Evolutionary conservation across 2,797 vertebrate genomes (phyloP), one percentile per base, ranked within the genome.

Genomic region (Alosa sapidissima): DNA sequence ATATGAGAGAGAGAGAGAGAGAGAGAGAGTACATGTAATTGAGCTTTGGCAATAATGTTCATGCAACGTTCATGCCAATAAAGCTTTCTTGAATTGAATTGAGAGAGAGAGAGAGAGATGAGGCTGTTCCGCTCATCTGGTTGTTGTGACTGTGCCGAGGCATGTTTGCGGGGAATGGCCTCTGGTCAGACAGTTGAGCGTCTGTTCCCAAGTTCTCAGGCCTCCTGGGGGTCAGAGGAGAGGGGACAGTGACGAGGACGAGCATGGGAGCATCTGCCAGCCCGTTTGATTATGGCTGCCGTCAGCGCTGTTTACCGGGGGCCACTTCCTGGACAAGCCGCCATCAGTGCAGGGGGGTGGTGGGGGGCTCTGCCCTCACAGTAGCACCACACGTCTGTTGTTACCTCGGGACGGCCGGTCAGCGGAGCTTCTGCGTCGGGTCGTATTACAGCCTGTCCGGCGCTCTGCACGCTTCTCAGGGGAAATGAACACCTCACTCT

Each of bases 181-280:
- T 78, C 41, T 78, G 72, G 36, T 9, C 72, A 78, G 72, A 78
- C 36, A 78, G 72, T 45, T 16, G 16, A 47, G 72, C 47, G 72
- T 78, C 72, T 78, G 72, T 78, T 78, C 72, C 41, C 41, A 21
- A 78, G 72, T 78, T 78, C 72, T 78, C 65, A 72, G 65, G 65
- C 65, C 33, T 47, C 36, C 19, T 13, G 5, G 16, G 19, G 72
- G 72, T 45, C 72, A 21, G 41, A 24, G 16, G 5, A 13, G 72
- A 47, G 16, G 19, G 36, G 24, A 68, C 36, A 14, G 72, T 41
- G 72, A 45, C 72, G 55, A 58, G 72, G 41, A 8, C 28, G 36
- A 78, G 72, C 72, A 41, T 78, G 72, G 45, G 72, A 78, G 72
- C 72, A 78, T 78, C 72, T 47, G 72, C 72, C 41, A 47, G 33